Conservation (phyloP, 2,797 vertebrate genomes). For the Sebastiscus albofasciatus region DNA sequence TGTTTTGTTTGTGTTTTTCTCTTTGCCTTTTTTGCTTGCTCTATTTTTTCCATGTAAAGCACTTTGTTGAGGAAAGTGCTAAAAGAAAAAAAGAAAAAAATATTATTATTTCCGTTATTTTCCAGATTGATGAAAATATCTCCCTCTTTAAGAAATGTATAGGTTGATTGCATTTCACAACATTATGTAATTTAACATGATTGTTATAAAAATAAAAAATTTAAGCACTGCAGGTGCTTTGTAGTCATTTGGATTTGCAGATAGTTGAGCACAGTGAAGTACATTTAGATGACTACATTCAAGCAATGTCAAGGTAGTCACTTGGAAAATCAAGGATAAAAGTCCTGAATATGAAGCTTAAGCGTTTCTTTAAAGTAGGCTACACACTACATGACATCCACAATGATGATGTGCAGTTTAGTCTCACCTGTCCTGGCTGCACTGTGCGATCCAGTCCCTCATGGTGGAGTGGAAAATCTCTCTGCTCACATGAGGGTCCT, state of each 20-base stretch:
- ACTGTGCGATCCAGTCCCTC: slow-evolving; percentile 81
- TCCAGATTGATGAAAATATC: not conserved
- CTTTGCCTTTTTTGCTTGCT: not conserved
- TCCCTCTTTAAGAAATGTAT: not conserved
- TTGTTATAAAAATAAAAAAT: not conserved
- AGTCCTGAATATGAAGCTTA: not conserved
- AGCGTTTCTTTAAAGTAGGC: not conserved
- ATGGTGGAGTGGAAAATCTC: slow-evolving; percentile 79
- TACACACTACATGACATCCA: not conserved
- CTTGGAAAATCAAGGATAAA: not conserved
- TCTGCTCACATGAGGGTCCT: slow-evolving; percentile 74
- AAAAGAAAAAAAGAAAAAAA: not conserved
- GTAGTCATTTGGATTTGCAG: not conserved
- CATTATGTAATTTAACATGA: not conserved
- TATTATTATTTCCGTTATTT: not conserved
- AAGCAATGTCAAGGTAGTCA: not conserved
- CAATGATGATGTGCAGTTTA: not conserved
- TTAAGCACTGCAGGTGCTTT: not conserved
- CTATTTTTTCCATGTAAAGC: not conserved
- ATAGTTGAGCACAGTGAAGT: not conserved
- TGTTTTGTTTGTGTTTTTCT: not conserved
- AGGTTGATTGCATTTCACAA: not conserved
- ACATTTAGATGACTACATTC: not conserved
- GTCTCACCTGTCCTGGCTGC: slow-evolving; percentile 76
- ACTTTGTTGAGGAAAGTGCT: not conserved